phyloP scores from a whole-genome alignment of 30 jellyfish, hydroid and myxozoan species.

The Hydra vulgaris region DNA sequence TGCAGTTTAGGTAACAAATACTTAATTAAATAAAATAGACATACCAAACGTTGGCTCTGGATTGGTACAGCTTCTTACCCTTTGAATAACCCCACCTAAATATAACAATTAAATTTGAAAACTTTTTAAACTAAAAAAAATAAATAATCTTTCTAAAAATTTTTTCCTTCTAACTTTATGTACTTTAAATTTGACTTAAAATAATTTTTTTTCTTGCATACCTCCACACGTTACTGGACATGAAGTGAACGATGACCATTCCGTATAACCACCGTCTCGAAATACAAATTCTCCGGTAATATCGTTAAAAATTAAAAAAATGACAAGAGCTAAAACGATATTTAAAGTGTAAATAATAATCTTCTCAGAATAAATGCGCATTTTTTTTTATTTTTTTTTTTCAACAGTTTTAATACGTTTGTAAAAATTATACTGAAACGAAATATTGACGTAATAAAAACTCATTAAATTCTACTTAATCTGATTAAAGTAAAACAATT shows the following conservation, averaged over 20 bases:
- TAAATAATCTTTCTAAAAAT: too few relatives aligned
- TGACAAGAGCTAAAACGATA: neutral
- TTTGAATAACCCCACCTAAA: slow-evolving; percentile 16
- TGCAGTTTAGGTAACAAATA: too few relatives aligned
- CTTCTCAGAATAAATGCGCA: slow-evolving; percentile 6
- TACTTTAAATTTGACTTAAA: neutral
- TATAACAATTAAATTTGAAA: neutral
- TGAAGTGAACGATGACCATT: slow-evolving; percentile 6
- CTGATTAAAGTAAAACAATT: too few relatives aligned
- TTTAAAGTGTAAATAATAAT: neutral
- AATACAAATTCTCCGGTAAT: slow-evolving; percentile 11
- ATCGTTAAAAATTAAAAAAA: slow-evolving; percentile 7
- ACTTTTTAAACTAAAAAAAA: too few relatives aligned
- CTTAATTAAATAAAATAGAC: too few relatives aligned
- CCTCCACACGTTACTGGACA: slow-evolving; percentile 25
- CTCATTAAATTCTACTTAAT: too few relatives aligned
- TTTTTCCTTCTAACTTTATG: neutral
- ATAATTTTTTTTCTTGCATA: neutral
- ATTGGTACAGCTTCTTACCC: slow-evolving; percentile 6
- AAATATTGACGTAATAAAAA: too few relatives aligned
- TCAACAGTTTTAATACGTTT: neutral
- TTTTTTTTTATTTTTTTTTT: neutral
- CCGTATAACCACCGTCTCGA: slow-evolving; percentile 28
- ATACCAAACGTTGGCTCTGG: slow-evolving; percentile 23
- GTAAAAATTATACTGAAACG: too few relatives aligned